Evolutionary conservation across 35 echinoderm and acorn worm species (phyloP).

Genomic region (Diadema setosum): DNA sequence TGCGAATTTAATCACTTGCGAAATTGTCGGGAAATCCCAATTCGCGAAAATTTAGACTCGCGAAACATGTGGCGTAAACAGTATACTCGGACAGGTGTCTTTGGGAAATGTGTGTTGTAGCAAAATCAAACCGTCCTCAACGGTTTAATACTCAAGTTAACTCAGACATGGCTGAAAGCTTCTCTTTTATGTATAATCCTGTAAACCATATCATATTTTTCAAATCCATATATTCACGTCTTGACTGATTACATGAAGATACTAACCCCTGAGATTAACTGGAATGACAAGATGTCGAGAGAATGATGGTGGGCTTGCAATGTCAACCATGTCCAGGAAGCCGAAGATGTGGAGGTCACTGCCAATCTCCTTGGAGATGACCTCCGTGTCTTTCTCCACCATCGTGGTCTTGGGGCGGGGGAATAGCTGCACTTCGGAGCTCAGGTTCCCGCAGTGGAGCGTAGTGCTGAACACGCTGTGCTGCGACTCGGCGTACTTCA

Average conservation of each 20-base stretch:
- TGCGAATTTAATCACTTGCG: too few species aligned
- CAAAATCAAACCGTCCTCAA: too few species aligned
- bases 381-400: constrained; percentile 27
- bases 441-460: constrained; percentile 73
- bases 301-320: constrained; percentile 72
- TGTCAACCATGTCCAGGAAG: constrained; percentile 79
- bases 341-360: constrained; percentile 80
- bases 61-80: too few species aligned
- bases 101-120: too few species aligned
- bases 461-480: constrained; percentile 45
- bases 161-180: too few species aligned
- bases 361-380: constrained; percentile 23
- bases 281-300: constrained; percentile 90
- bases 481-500: constrained; percentile 35
- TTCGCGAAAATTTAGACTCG: too few species aligned
- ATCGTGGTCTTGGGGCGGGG: constrained; percentile 50
- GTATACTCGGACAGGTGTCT: too few species aligned
- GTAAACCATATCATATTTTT: too few species aligned
- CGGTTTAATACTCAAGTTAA: too few species aligned
- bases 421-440: constrained; percentile 79
- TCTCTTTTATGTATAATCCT: too few species aligned
- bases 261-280: constrained; percentile 49
- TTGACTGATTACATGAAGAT: not conserved
- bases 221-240: too few species aligned
- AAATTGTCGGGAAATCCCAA: too few species aligned